A percentile compares a stretch with the other conserved stretches of the same genome.
Conservation (phyloP, 37 sponge, comb jelly and placozoan species). For the Chondrilla cf. caribensis region DNA sequence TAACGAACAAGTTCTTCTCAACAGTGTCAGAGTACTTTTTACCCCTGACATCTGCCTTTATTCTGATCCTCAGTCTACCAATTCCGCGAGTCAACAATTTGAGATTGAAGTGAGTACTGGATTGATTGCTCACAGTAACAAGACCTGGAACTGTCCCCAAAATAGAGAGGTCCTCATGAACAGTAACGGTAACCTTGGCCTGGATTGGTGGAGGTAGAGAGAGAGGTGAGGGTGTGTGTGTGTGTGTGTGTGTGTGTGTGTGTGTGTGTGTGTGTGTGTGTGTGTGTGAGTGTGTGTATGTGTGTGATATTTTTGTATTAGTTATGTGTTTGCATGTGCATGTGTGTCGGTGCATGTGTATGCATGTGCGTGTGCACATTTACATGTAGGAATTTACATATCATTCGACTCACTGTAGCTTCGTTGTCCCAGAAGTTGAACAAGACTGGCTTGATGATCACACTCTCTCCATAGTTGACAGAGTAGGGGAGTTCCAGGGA, state of each 20-base stretch:
- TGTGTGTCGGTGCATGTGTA: no score
- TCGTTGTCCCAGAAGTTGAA: conserved; percentile 36
- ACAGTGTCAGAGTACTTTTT: conserved; percentile 29
- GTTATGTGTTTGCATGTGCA: no score
- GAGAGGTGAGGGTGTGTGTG: no score
- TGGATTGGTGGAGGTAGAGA: no score
- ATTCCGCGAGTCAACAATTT: conserved; percentile 35
- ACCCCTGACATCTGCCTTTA: background rate
- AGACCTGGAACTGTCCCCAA: background rate
- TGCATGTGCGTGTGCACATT: no score
- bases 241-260: no score
- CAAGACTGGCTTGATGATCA: conserved; percentile 35
- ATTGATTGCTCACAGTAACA: background rate
- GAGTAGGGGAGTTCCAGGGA: conserved; percentile 61
- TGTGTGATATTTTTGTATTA: no score
- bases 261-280: no score
- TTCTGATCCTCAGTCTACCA: conserved; percentile 33
- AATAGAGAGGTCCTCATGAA: conserved; percentile 41
- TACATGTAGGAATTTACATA: no score
- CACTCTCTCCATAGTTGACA: conserved; percentile 52
- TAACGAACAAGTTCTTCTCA: conserved; percentile 39
- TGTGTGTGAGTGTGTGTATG: no score
- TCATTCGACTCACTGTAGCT: background rate
- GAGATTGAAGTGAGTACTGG: conserved; percentile 10
- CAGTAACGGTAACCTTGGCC: conserved; percentile 16